Base-by-base conservation (phyloP, 2,888 invertebrate genomes). In the Leucophenga montana region DNA sequence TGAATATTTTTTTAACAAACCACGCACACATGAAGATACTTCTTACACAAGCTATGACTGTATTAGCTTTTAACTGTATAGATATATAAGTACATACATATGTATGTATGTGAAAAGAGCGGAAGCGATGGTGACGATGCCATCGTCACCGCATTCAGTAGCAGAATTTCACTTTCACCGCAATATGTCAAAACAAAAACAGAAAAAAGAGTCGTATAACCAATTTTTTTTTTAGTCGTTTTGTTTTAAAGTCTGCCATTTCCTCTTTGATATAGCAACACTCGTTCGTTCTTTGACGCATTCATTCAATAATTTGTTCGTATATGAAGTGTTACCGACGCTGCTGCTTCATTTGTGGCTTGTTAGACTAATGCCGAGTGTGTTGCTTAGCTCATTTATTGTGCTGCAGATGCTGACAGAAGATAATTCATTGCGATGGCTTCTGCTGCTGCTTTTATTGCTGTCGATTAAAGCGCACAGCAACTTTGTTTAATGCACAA, bases 141-240 rank as follows among this genome's bases (percentile, higher is more conserved):
- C 13, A 31, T 57, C 22, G 18, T 53, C 13, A 61, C 50, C 33
- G 22, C 16, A 67, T 67, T 33, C 16, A 69, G 71, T 46, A 57
- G 33, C 27, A 78, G 83, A 78, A 83, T 84, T 84, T 84, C 84
- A 84, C 84, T 84, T 84, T 84, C 85, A 85, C 84, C 84, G 81
- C 78, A 81, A 82, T 79, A 80, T 83, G 83, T 82, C 84, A 81
- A 82, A 82, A 76, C 79, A 80, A 74, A 82, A 50, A 18, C 4
- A n/a, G n/a, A n/a, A n/a, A n/a, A n/a, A 33, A 33, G 8, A 33
- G 33, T 33, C 33, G 46, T 13, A 50, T 4, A 27, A 64, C n/a
- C 8, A 50, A 18, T n/a, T 59, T 16, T 59, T 33, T 59, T 59
- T 31, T 39, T 16, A 20, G 61, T 61, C 56, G 50, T 61, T 57